A percentile compares a stretch with the other conserved stretches of the same genome.
Conservation (phyloP, 2,888 invertebrate genomes). For the Tipula helvola region DNA sequence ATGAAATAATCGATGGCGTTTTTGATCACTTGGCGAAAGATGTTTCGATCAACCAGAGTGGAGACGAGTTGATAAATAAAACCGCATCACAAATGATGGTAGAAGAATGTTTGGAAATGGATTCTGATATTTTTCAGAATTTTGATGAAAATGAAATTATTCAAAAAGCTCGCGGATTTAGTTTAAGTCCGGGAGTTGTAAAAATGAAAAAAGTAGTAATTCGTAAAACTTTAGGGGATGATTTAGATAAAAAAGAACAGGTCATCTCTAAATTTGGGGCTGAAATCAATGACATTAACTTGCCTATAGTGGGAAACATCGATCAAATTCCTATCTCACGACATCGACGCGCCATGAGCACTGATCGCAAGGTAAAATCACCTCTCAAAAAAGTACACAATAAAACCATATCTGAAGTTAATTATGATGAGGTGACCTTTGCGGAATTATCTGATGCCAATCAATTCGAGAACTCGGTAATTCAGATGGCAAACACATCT, state of each 20-base stretch:
- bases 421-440: neutral
- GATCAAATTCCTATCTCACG: neutral
- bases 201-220: neutral
- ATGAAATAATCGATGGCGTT: neutral
- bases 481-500: neutral
- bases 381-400: neutral
- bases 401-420: neutral
- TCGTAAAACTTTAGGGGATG: neutral
- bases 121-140: neutral
- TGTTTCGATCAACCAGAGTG: neutral
- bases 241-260: neutral
- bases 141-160: neutral
- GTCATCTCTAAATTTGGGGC: neutral
- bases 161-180: neutral
- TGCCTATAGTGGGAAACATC: neutral
- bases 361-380: neutral
- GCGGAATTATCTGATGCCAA: neutral
- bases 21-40: neutral
- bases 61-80: neutral
- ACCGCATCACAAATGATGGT: neutral
- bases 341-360: neutral
- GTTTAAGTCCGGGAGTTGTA: neutral
- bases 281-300: neutral
- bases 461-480: neutral
- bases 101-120: neutral